These are phyloP conservation scores for Callaeas wilsoni DNA, from an alignment of 2,113 vertebrate genomes.

Conservation along the genomic window DNA sequence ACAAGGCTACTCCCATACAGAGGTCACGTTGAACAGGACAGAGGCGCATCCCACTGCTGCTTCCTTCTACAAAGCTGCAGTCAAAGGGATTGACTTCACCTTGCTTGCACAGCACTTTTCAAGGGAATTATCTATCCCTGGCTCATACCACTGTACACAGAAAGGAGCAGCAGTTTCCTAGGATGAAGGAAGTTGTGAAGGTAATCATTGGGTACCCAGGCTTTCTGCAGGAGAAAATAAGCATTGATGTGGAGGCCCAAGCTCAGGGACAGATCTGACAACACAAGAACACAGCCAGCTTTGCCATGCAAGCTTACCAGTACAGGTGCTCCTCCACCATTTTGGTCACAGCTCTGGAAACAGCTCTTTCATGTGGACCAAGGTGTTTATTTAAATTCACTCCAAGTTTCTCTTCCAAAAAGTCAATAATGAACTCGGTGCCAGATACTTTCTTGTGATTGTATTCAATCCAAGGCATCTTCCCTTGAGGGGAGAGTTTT, in stretches of 20 bases:
- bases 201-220: not conserved
- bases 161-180: not conserved
- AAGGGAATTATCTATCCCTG: not conserved
- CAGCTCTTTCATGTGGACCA: slow-evolving; percentile 84
- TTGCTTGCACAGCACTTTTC: not conserved
- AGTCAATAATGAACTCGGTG: slow-evolving; percentile 96
- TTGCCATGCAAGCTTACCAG: slow-evolving; percentile 77
- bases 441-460: slow-evolving; percentile 91
- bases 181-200: not conserved
- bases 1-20: not conserved
- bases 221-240: not conserved
- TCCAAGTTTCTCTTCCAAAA: slow-evolving; percentile 95
- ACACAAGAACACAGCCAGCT: not conserved
- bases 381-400: slow-evolving; percentile 91
- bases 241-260: not conserved
- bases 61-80: not conserved
- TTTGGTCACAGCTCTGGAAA: slow-evolving; percentile 88
- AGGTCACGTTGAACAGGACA: not conserved
- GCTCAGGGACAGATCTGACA: not conserved
- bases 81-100: not conserved
- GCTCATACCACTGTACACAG: rapidly evolving
- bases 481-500: slow-evolving; percentile 94
- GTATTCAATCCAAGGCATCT: slow-evolving; percentile 99
- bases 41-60: not conserved
- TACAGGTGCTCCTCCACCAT: slow-evolving; percentile 98